Conservation (phyloP, 2,113 vertebrate genomes). For the Xenus cinereus region DNA sequence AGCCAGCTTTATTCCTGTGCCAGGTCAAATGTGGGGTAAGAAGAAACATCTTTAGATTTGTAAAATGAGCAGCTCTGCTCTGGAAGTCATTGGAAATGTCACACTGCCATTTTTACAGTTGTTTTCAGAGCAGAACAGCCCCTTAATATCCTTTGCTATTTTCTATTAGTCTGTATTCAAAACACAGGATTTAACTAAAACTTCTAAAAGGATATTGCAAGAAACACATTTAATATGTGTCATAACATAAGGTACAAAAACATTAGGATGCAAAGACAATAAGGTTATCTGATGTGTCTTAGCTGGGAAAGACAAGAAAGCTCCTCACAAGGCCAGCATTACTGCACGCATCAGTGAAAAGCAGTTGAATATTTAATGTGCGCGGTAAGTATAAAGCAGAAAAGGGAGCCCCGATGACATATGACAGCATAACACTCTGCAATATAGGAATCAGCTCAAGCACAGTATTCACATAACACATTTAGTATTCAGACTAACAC, state of each 20-base stretch:
- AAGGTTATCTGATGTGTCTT: conserved; percentile 16
- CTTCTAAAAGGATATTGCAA: conserved; percentile 2
- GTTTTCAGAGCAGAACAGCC: not conserved
- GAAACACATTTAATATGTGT: conserved; percentile 2
- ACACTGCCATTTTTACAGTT: not conserved
- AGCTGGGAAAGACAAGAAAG: conserved; percentile 2
- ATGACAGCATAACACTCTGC: conserved; percentile 22
- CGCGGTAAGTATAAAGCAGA: conserved; percentile 11
- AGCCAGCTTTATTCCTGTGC: conserved; percentile 8
- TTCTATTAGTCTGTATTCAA: not conserved
- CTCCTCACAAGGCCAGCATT: conserved; percentile 16
- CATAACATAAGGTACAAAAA: not conserved
- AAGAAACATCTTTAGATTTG: conserved; percentile 39
- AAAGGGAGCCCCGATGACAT: conserved; percentile 37
- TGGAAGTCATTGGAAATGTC: conserved; percentile 30
- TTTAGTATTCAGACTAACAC: conserved; percentile 10
- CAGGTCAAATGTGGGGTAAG: not conserved
- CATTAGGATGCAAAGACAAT: conserved; percentile 3
- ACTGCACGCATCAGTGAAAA: conserved; percentile 17
- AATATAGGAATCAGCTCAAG: conserved; percentile 10
- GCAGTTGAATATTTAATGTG: conserved; percentile 58
- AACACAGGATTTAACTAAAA: not conserved
- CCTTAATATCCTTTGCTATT: conserved; percentile 5
- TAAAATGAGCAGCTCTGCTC: conserved; percentile 34
- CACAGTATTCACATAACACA: not conserved